Evolutionary conservation across 2,888 invertebrate genomes (phyloP).

Genomic region (Drosophila atripex): DNA sequence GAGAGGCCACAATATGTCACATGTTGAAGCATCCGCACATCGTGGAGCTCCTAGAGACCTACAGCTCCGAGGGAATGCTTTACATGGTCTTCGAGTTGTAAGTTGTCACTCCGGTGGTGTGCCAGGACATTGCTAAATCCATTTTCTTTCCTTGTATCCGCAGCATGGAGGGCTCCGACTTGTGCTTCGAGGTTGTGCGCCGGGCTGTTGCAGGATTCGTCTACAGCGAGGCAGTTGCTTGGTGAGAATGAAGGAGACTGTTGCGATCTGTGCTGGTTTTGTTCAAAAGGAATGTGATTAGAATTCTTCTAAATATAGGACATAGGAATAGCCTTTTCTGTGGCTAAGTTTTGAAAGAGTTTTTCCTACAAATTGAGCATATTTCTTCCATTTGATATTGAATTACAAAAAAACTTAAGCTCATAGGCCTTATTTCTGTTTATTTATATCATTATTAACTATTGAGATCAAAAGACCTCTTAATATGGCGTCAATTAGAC

Average conservation of each 20-base stretch:
- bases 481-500: background rate
- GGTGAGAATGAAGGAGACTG: constrained; percentile 86
- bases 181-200: constrained; percentile 98
- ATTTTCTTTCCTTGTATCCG: constrained; percentile 14
- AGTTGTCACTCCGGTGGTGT: constrained; percentile 85
- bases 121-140: constrained; percentile 34
- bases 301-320: no score
- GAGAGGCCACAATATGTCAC: constrained; percentile 99
- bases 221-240: constrained; percentile 99
- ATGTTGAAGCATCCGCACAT: constrained; percentile 99
- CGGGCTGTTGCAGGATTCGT: constrained; percentile 98
- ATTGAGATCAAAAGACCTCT: background rate
- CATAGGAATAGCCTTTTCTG: background rate
- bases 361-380: no score
- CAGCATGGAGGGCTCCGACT: constrained; percentile 99
- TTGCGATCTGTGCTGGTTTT: constrained; percentile 23
- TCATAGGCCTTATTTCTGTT: no score
- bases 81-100: constrained; percentile 99
- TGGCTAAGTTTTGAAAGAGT: background rate
- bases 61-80: constrained; percentile 99
- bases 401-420: no score
- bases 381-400: no score
- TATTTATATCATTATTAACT: background rate
- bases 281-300: constrained; percentile 7
- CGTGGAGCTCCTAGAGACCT: constrained; percentile 98